A percentile compares a stretch with the other conserved stretches of the same genome.
These are phyloP conservation scores for Reticulitermes speratus DNA, from an alignment of 1,140 invertebrate species.

Conservation along the genomic window DNA sequence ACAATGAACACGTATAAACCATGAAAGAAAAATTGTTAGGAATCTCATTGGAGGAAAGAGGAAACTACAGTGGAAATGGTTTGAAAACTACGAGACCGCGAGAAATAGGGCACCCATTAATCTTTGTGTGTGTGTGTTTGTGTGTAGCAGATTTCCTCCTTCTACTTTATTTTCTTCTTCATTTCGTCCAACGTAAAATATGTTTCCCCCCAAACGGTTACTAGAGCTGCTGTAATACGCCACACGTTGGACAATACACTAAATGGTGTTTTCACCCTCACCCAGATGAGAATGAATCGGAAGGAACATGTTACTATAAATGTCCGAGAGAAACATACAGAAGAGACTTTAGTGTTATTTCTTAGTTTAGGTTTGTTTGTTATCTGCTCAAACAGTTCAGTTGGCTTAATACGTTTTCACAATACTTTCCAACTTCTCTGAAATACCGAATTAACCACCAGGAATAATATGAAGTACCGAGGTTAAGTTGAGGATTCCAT, in stretches of 20 bases:
- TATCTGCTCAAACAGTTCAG: no score
- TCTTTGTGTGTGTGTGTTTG: not conserved
- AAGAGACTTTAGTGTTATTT: not conserved
- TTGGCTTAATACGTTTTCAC: no score
- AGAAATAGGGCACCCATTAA: not conserved
- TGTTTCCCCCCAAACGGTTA: not conserved
- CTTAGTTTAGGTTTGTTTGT: no score
- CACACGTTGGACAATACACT: not conserved
- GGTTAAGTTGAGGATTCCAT: no score
- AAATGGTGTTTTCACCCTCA: not conserved
- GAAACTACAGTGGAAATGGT: not conserved
- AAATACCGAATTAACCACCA: no score
- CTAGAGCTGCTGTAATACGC: not conserved
- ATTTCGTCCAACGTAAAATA: conserved; percentile 15
- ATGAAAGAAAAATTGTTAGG: conserved; percentile 1
- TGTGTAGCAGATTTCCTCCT: not conserved
- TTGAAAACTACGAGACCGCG: not conserved
- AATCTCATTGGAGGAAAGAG: not conserved
- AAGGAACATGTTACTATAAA: not conserved
- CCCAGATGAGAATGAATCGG: not conserved
- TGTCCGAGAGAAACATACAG: not conserved
- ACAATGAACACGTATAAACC: not conserved
- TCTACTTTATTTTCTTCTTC: conserved; percentile 20
- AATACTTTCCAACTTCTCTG: no score
- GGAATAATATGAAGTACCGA: no score